Evolutionary conservation across 1,140 invertebrate genomes (phyloP).

Genomic region (Lamellibrachia luymesi): DNA sequence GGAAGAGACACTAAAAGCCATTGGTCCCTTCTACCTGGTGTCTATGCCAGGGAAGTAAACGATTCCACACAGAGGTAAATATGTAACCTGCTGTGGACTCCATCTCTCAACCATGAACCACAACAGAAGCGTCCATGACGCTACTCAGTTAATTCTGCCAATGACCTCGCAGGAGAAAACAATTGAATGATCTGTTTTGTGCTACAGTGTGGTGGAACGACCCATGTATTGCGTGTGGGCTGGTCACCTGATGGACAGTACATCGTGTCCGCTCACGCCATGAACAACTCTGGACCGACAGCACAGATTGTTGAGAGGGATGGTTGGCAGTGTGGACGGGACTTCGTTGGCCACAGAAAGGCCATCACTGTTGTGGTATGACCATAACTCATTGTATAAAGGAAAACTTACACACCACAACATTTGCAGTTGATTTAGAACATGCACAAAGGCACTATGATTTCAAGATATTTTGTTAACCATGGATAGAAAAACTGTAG

Average conservation of each 20-base stretch:
- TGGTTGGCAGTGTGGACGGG: conserved; percentile 71
- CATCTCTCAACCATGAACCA: no score
- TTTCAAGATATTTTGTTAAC: no score
- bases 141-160: no score
- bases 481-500: no score
- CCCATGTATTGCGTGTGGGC: conserved; percentile 84
- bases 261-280: conserved; percentile 93
- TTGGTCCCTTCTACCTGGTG: no score
- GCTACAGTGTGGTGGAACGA: conserved; percentile 80
- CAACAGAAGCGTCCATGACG: no score
- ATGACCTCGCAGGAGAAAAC: background rate
- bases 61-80: background rate
- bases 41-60: background rate
- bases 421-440: no score
- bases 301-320: conserved; percentile 63
- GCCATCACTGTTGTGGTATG: conserved; percentile 85
- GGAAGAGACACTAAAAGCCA: no score
- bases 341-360: conserved; percentile 96
- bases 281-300: conserved; percentile 95
- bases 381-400: background rate
- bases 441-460: no score
- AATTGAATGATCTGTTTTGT: background rate
- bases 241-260: conserved; percentile 99
- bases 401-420: no score
- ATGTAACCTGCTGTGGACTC: no score